Base-by-base conservation (phyloP, 2,888 invertebrate species). In the Notodonta ziczac region DNA sequence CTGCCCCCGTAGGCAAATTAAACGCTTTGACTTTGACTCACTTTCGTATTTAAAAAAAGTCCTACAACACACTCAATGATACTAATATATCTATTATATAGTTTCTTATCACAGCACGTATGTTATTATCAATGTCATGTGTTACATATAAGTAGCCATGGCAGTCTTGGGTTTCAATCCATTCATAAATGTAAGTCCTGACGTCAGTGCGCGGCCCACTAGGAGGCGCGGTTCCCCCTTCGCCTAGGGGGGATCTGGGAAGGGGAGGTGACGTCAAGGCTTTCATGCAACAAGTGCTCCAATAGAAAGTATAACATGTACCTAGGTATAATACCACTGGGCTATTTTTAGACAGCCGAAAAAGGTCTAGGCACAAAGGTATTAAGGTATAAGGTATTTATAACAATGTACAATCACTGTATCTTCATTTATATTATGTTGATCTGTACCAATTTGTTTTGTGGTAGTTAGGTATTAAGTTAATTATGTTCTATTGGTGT, bases 211-310 rank as follows among this genome's bases (percentile, higher is more conserved):
- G 78, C 78, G 69, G 76, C 85, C 84, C 79, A 74, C 79, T 72
- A 82, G 88, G 85, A 82, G 89, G 86, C 83, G 84, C 86, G 83
- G 78, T 67, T 70, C 85, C 84, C 84, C 82, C 79, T 70, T 69
- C 66, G 69, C 63, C 72, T 69, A 75, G 64, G 75, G 70, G 24
- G 76, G 78, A 72, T 72, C 77, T 83, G 82, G 74, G 79, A 77
- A 83, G 87, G 73, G 84, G 86, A 74, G 72, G 78, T 92, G 92
- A 93, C 93, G 93, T 93, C 92, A 92, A 91, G 76, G 77, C 75
- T 69, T 81, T 77, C 81, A 83, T 87, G 93, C 93, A 93, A 92
- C 92, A 92, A 92, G 92, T 92, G 89, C 82, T 84, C 73, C 77
- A 66, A 83, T 83, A 82, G 80, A 83, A 81, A 81, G 77, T 82